A percentile compares a stretch with the other conserved stretches of the same genome.
These are phyloP conservation scores for Bombyx huttoni DNA, from an alignment of 2,888 invertebrate species.

Conservation along the genomic window DNA sequence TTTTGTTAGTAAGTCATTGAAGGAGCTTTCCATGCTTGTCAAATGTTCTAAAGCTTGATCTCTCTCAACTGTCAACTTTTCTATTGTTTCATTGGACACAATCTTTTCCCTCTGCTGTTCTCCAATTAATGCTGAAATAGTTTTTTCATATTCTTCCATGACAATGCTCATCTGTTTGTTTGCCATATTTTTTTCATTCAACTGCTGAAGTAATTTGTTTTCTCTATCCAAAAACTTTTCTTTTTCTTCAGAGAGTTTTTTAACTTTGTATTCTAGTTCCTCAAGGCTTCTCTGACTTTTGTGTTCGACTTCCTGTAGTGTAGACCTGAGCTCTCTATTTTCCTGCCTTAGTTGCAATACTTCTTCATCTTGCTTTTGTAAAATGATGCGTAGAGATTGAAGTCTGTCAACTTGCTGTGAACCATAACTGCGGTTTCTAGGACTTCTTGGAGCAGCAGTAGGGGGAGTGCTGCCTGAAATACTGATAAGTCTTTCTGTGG, in stretches of 20 bases:
- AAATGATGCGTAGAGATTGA: slow-evolving; percentile 41
- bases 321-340: slow-evolving; percentile 45
- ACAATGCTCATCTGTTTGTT: slow-evolving; percentile 76
- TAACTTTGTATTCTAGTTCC: slow-evolving; percentile 38
- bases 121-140: slow-evolving; percentile 80
- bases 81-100: slow-evolving; percentile 52
- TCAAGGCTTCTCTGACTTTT: slow-evolving; percentile 35
- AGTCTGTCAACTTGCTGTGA: slow-evolving; percentile 40
- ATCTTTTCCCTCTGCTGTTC: slow-evolving; percentile 79
- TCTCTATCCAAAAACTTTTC: slow-evolving; percentile 36
- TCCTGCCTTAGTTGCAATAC: slow-evolving; percentile 45
- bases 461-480: slow-evolving; percentile 52
- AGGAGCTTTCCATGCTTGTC: slow-evolving; percentile 73
- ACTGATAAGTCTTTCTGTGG: slow-evolving; percentile 53
- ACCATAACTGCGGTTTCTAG: slow-evolving; percentile 27
- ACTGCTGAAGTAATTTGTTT: slow-evolving; percentile 39
- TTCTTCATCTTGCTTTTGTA: slow-evolving; percentile 58
- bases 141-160: slow-evolving; percentile 84
- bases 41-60: slow-evolving; percentile 74
- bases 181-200: slow-evolving; percentile 44
- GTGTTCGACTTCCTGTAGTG: slow-evolving; percentile 43
- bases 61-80: slow-evolving; percentile 64
- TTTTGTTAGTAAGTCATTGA: slow-evolving; percentile 74
- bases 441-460: slow-evolving; percentile 45
- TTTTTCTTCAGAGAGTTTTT: slow-evolving; percentile 44